These are phyloP conservation scores for zebrafish (Danio rerio) DNA, from an alignment of 2,113 vertebrate species.

Conservation along the genomic window GRCz12tu NC_133178.1:15876501-15877000, in stretches of 20 bases:
- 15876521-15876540: too few relatives aligned
- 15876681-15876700: background rate
- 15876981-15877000: too few relatives aligned
- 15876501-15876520: too few relatives aligned
- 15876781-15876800: background rate
- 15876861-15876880: too few relatives aligned
- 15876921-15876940: too few relatives aligned
- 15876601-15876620: background rate
- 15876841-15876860: too few relatives aligned
- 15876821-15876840: too few relatives aligned
- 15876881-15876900: too few relatives aligned
- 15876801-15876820: background rate
- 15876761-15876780: background rate
- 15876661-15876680: constrained; percentile 9
- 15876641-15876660: background rate
- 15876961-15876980: too few relatives aligned
- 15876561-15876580: background rate
- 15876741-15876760: constrained; percentile 1
- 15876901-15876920: too few relatives aligned
- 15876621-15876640: constrained; percentile 16
- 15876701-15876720: background rate
- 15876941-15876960: too few relatives aligned
- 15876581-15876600: background rate
- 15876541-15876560: background rate
- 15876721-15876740: constrained; percentile 8